phyloP scores from a whole-genome alignment of 1,140 invertebrate species.

The Cotesia vestalis region DNA sequence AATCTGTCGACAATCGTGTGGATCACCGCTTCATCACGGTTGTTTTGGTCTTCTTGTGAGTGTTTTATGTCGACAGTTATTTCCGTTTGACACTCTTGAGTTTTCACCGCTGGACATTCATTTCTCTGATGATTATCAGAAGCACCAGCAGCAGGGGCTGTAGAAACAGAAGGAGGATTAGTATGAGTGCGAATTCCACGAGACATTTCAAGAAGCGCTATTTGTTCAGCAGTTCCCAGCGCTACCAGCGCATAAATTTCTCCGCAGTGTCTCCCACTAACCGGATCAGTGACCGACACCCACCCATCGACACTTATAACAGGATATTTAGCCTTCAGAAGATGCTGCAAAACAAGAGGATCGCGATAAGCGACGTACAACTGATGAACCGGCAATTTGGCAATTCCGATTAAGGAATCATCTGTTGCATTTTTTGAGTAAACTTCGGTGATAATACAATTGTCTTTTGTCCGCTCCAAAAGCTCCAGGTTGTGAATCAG shows the following conservation, averaged over 20 bases:
- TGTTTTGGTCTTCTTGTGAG: constrained; percentile 17
- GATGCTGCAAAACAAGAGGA: constrained; percentile 66
- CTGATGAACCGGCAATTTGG: constrained; percentile 69
- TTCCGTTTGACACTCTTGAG: constrained; percentile 58
- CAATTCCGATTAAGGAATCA: constrained; percentile 65
- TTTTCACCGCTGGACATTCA: constrained; percentile 34
- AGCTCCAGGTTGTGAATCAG: constrained; percentile 68
- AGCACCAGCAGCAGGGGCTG: not conserved
- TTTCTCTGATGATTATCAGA: not conserved
- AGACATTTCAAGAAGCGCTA: constrained; percentile 66
- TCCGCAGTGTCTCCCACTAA: constrained; percentile 61
- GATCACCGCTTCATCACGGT: constrained; percentile 34
- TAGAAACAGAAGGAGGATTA: constrained; percentile 3
- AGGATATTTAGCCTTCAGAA: constrained; percentile 65
- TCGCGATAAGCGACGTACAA: constrained; percentile 71
- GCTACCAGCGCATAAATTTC: constrained; percentile 69
- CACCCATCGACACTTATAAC: constrained; percentile 71
- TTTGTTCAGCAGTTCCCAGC: constrained; percentile 70
- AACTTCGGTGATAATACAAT: constrained; percentile 68
- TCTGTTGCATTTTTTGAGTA: constrained; percentile 58
- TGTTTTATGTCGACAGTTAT: constrained; percentile 49
- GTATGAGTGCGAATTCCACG: constrained; percentile 58
- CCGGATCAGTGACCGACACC: constrained; percentile 65
- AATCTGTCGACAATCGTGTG: constrained; percentile 43
- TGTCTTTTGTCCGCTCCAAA: constrained; percentile 67